A percentile compares a stretch with the other conserved stretches of the same genome.
These are phyloP conservation scores for Sebastiscus tertius DNA, from an alignment of 2,797 vertebrate genomes.

Conservation along the genomic window DNA sequence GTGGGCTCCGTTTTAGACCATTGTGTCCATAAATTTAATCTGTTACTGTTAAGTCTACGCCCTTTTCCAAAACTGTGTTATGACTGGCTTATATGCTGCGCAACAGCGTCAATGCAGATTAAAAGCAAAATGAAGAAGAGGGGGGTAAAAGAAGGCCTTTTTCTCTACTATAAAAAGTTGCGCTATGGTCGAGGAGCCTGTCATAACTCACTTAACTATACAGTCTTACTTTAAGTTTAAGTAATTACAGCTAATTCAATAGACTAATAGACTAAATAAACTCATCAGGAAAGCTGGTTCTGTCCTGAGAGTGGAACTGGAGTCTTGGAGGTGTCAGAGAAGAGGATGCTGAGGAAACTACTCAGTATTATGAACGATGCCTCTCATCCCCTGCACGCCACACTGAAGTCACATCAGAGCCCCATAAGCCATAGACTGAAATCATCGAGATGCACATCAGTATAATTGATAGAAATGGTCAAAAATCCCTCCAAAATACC, in stretches of 20 bases:
- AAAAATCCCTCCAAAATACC: background rate
- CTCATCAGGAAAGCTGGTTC: background rate
- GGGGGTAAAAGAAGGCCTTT: background rate
- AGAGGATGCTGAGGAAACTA: background rate
- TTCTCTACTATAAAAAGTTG: background rate
- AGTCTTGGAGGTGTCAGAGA: background rate
- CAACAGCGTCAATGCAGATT: conserved; percentile 53
- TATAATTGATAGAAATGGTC: background rate
- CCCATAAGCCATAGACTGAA: background rate
- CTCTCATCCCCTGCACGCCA: background rate
- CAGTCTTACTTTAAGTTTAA: background rate
- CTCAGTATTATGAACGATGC: background rate
- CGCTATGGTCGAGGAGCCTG: no score
- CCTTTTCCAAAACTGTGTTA: conserved; percentile 65
- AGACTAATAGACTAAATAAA: background rate
- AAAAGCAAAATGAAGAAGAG: conserved; percentile 36
- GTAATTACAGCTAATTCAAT: background rate
- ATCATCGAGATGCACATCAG: background rate
- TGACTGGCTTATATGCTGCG: conserved; percentile 52
- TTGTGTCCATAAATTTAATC: conserved; percentile 68
- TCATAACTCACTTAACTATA: background rate
- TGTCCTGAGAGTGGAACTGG: background rate
- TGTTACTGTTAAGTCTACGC: conserved; percentile 67
- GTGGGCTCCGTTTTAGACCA: conserved; percentile 55
- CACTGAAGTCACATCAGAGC: background rate